These are phyloP conservation scores for Drosophila picticornis DNA, from an alignment of 2,888 invertebrate species.

Conservation along the genomic window DNA sequence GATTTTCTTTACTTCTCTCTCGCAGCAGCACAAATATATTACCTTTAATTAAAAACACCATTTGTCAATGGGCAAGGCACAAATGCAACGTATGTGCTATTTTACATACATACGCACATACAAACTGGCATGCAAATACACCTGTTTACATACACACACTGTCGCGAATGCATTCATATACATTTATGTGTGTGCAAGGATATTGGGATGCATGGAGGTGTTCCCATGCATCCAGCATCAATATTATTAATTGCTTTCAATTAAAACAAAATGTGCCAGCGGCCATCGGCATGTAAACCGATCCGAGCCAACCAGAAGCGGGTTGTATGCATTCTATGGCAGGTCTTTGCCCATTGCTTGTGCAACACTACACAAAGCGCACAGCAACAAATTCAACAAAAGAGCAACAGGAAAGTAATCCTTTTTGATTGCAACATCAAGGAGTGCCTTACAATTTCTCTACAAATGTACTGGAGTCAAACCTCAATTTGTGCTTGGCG, in stretches of 20 bases:
- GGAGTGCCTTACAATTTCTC: neutral
- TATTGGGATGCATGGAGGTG: conserved; percentile 13
- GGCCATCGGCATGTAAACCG: neutral
- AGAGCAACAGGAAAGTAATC: neutral
- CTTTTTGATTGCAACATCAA: conserved; percentile 1
- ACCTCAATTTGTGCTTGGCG: neutral
- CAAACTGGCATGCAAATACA: conserved; percentile 5
- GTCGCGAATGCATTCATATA: conserved; percentile 5
- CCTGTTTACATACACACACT: neutral
- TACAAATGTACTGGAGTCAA: neutral
- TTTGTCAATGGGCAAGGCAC: conserved; percentile 48
- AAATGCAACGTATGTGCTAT: conserved; percentile 1
- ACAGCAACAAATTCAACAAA: neutral
- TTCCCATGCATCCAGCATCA: conserved; percentile 40
- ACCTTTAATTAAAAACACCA: conserved; percentile 68
- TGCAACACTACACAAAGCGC: neutral
- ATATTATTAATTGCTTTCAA: conserved; percentile 71
- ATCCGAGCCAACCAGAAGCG: neutral
- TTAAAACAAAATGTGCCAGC: conserved; percentile 50
- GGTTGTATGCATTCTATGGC: neutral
- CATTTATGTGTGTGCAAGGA: neutral
- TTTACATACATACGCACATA: neutral
- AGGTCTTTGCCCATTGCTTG: neutral
- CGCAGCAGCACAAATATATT: conserved; percentile 57
- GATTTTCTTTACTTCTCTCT: conserved; percentile 43